Percentiles rank a stretch among this genome's conserved stretches.
phyloP scores from a whole-genome alignment of 2,797 vertebrate genomes.

The Cynodonichthys magdalenae region DNA sequence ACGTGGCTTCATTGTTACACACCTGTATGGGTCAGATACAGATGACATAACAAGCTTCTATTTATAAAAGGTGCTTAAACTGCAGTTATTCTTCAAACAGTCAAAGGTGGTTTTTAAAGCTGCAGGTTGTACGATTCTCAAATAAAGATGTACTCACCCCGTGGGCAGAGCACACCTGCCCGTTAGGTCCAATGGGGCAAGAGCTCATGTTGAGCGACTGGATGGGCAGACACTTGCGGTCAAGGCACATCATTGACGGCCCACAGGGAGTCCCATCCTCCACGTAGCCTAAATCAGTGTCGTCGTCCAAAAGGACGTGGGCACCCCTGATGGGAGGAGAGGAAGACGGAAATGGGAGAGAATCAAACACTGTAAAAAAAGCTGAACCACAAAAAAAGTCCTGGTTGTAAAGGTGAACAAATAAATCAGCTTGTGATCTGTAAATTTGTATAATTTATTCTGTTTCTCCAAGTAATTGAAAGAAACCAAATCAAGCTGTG shows the following conservation, averaged over 20 bases:
- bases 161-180: slow-evolving; percentile 94
- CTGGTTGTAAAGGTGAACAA: not conserved
- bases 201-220: slow-evolving; percentile 96
- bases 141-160: slow-evolving; percentile 86
- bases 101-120: not conserved
- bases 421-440: too few species aligned
- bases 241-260: slow-evolving; percentile 99
- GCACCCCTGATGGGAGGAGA: slow-evolving; percentile 84
- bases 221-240: slow-evolving; percentile 97
- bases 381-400: not conserved
- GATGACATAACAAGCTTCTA: not conserved
- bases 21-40: slow-evolving; percentile 79
- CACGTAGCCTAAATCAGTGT: slow-evolving; percentile 96
- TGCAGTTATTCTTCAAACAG: too few species aligned
- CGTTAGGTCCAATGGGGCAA: slow-evolving; percentile 90
- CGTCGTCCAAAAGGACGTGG: slow-evolving; percentile 95
- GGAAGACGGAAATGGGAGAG: not conserved
- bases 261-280: slow-evolving; percentile 97
- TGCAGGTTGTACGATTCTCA: not conserved
- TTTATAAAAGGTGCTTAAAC: slow-evolving; percentile 33
- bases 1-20: slow-evolving; percentile 97
- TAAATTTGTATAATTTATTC: too few species aligned
- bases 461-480: too few species aligned
- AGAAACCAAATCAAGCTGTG: too few species aligned
- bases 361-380: slow-evolving; percentile 1